These are phyloP conservation scores for Kryptolebias marmoratus DNA, from an alignment of 2,113 vertebrate genomes.

Conservation along the genomic window DNA sequence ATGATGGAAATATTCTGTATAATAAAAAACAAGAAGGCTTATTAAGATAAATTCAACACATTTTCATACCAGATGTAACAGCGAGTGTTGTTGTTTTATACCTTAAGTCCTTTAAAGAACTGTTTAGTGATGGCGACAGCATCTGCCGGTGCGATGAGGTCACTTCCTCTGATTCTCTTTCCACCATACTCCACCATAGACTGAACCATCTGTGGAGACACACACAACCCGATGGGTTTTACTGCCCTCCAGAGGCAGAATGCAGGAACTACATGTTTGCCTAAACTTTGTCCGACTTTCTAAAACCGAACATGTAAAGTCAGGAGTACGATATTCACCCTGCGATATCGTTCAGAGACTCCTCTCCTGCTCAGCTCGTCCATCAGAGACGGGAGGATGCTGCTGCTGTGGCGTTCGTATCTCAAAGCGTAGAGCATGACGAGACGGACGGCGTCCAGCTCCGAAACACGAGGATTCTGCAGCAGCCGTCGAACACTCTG, in stretches of 20 bases:
- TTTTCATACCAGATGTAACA: not conserved
- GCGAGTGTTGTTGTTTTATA: constrained; percentile 59
- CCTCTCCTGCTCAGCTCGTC: constrained; percentile 85
- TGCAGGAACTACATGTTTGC: not conserved
- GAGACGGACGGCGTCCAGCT: constrained; percentile 88
- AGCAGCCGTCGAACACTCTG: constrained; percentile 90
- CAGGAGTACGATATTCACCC: constrained; percentile 72
- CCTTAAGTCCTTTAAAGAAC: constrained; percentile 97
- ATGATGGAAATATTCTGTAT: not conserved
- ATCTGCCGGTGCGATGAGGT: constrained; percentile 92
- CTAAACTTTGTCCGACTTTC: not conserved
- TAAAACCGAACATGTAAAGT: not conserved
- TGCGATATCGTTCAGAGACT: constrained; percentile 85
- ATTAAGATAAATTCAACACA: not conserved
- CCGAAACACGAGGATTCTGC: constrained; percentile 86
- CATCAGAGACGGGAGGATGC: constrained; percentile 84
- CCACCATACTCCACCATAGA: constrained; percentile 92
- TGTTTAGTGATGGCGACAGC: constrained; percentile 97
- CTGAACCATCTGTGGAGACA: constrained; percentile 85
- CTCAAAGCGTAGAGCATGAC: constrained; percentile 94
- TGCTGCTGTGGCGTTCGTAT: constrained; percentile 93
- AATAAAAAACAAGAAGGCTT: not conserved
- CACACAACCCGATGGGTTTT: not conserved
- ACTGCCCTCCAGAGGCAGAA: not conserved
- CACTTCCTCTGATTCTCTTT: constrained; percentile 90